Conservation (phyloP, 2,797 vertebrate genomes). For the Ammospiza maritima region DNA sequence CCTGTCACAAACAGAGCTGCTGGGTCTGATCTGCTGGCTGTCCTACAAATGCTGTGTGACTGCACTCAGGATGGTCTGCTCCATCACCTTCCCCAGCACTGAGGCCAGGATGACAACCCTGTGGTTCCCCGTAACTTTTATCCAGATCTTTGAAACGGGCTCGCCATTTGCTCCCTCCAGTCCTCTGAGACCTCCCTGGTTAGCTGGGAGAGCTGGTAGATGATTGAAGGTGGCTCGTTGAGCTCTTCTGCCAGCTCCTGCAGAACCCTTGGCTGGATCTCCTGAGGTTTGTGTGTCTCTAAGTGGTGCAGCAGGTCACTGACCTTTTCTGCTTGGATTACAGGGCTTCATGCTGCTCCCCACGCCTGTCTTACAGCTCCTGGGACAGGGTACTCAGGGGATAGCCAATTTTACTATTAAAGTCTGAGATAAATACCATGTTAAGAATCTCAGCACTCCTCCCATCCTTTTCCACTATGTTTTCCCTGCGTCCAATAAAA, state of each 20-base stretch:
- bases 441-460: neutral
- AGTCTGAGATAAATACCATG: neutral
- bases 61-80: neutral
- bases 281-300: neutral
- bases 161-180: accelerated
- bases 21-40: too few species aligned
- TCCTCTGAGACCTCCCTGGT: neutral
- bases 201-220: neutral
- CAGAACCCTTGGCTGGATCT: neutral
- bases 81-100: neutral
- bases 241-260: neutral
- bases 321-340: neutral
- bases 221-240: neutral
- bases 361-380: too few species aligned
- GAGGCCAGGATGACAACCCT: neutral
- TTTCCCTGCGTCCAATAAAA: neutral
- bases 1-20: too few species aligned
- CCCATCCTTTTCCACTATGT: neutral
- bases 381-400: neutral
- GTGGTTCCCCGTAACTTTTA: neutral
- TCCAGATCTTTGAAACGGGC: neutral
- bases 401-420: neutral
- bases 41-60: neutral
- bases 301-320: neutral
- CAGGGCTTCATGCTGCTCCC: neutral